Evolutionary conservation across 2,888 invertebrate genomes (phyloP).

Genomic region (Cheilosia soror): DNA sequence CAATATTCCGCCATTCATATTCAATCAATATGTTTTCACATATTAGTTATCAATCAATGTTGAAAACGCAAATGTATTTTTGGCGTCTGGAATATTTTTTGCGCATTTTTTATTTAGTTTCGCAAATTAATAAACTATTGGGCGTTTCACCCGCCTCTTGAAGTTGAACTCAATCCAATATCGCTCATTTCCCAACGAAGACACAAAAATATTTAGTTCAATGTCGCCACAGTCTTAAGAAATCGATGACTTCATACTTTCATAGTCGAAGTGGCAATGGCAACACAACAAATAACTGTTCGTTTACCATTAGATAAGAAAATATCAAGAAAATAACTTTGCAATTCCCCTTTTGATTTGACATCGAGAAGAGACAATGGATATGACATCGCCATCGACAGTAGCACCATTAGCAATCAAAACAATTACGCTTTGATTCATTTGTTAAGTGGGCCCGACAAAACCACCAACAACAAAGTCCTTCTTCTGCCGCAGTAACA

Average conservation of each 20-base stretch:
- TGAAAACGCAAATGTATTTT: constrained; percentile 1
- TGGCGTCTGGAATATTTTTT: background rate
- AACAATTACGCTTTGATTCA: constrained; percentile 40
- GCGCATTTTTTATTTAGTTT: constrained; percentile 25
- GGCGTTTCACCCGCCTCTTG: constrained; percentile 43
- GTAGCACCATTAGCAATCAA: constrained; percentile 13
- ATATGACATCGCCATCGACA: constrained; percentile 20
- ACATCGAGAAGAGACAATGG: constrained; percentile 4
- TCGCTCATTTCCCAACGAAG: constrained; percentile 7
- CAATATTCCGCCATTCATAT: background rate
- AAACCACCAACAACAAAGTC: background rate
- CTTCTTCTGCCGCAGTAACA: background rate
- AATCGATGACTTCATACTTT: constrained; percentile 18
- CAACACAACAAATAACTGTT: background rate
- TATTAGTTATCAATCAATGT: constrained; percentile 19
- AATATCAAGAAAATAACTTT: constrained; percentile 9
- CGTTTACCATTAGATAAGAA: constrained; percentile 21
- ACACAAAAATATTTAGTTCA: background rate
- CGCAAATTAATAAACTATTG: constrained; percentile 31
- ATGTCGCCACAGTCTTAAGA: constrained; percentile 9
- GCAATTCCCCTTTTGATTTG: constrained; percentile 30
- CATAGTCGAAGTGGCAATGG: background rate
- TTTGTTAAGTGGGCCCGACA: constrained; percentile 17
- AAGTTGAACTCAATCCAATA: constrained; percentile 16
- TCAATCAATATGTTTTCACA: constrained; percentile 21